phyloP scores from a whole-genome alignment of 2,888 invertebrate genomes.

The Esperia sulphurella region DNA sequence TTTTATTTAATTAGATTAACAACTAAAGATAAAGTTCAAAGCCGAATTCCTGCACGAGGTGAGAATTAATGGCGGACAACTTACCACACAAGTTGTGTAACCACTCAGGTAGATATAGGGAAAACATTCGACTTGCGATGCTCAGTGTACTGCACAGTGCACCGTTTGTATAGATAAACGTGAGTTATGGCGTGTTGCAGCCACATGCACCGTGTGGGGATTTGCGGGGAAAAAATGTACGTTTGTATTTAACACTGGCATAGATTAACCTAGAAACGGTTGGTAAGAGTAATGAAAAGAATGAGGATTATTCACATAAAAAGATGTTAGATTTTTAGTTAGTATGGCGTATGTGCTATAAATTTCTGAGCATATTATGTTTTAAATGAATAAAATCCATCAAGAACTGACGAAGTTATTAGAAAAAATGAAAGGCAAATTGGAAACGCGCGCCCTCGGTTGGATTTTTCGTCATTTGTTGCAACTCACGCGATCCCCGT shows the following conservation, averaged over 20 bases:
- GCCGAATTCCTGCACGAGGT: neutral
- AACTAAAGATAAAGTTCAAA: neutral
- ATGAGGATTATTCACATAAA: neutral
- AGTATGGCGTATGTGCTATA: too few species aligned
- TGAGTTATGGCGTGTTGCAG: constrained; percentile 17
- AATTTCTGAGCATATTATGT: too few species aligned
- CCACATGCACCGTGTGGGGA: constrained; percentile 10
- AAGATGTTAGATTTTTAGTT: too few species aligned
- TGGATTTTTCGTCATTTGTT: too few species aligned
- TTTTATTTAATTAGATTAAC: too few species aligned
- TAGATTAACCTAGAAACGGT: neutral
- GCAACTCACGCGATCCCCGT: too few species aligned
- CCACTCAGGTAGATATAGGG: neutral
- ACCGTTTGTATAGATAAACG: constrained; percentile 18
- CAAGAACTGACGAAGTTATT: too few species aligned
- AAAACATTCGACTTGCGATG: neutral
- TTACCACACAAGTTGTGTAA: neutral
- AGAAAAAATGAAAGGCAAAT: too few species aligned
- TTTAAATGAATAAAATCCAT: too few species aligned
- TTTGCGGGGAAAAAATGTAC: constrained; percentile 6
- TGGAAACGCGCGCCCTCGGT: too few species aligned
- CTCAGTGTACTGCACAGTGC: constrained; percentile 4
- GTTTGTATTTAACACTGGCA: neutral
- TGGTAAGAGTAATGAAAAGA: neutral
- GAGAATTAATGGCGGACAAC: neutral